phyloP scores from a whole-genome alignment of 2,888 invertebrate genomes.

The Dynastes hyllus region DNA sequence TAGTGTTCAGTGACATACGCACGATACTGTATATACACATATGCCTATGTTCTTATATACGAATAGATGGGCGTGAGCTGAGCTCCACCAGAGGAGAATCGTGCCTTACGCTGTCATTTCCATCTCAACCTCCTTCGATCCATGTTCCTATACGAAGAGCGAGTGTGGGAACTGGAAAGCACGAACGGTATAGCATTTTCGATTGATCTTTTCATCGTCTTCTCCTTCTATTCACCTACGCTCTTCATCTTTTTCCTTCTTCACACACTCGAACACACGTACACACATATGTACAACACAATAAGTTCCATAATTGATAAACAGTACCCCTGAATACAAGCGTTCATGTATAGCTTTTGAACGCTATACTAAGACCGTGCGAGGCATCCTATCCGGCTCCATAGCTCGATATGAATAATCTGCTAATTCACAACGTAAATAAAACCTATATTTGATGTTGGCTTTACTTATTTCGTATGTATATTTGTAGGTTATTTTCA shows the following conservation, averaged over 20 bases:
- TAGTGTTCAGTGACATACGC: not conserved
- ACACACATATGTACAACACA: not conserved
- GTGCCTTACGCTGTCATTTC: conserved; percentile 47
- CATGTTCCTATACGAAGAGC: conserved; percentile 49
- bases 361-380: too few relatives aligned
- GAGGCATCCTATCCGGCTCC: too few relatives aligned
- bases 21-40: not conserved
- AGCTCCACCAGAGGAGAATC: conserved; percentile 33
- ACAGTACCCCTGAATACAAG: conserved; percentile 9
- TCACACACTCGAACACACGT: too few relatives aligned
- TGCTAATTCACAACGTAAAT: conserved; percentile 49
- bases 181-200: too few relatives aligned
- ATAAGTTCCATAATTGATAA: conserved; percentile 26
- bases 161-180: conserved; percentile 26
- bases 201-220: not conserved
- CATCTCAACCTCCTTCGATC: conserved; percentile 53
- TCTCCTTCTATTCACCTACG: not conserved
- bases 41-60: not conserved
- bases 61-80: conserved; percentile 42
- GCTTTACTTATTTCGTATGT: conserved; percentile 45
- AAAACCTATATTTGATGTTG: conserved; percentile 53
- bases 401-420: conserved; percentile 27
- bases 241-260: too few relatives aligned
- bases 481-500: conserved; percentile 51
- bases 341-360: not conserved